Evolutionary conservation across 2,797 vertebrate genomes (phyloP).

Genomic region (Staurois parvus): DNA sequence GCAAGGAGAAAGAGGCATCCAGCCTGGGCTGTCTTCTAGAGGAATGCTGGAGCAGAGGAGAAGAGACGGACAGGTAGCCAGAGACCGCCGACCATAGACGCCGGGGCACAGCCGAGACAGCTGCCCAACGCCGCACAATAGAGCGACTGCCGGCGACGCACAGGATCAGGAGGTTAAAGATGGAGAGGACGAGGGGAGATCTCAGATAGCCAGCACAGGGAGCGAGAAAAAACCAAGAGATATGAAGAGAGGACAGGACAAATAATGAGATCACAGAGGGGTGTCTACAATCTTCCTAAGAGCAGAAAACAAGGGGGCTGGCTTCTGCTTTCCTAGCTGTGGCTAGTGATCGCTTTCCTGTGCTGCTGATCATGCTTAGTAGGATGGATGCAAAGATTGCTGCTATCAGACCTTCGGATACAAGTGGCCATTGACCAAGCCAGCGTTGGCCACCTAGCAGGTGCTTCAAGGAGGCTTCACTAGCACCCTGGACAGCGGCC

Average conservation of each 20-base stretch:
- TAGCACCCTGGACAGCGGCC: conserved; percentile 36
- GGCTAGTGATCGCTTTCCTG: conserved; percentile 10
- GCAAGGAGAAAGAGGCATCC: neutral
- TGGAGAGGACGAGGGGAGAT: conserved; percentile 16
- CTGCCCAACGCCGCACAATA: no score
- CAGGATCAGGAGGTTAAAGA: neutral
- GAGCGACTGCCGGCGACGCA: no score
- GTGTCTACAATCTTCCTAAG: conserved; percentile 3
- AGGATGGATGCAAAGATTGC: conserved; percentile 34
- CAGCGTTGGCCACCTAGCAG: conserved; percentile 35
- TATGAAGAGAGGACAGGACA: neutral
- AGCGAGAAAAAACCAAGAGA: neutral
- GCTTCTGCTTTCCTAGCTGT: conserved; percentile 21
- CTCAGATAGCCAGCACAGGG: conserved; percentile 5
- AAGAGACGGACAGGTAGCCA: conserved; percentile 28
- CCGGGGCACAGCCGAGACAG: neutral
- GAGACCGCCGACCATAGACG: neutral
- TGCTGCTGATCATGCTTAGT: conserved; percentile 14
- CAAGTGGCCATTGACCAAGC: conserved; percentile 16
- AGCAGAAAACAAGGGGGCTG: conserved; percentile 20
- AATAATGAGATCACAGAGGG: conserved; percentile 35
- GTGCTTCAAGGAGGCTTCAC: conserved; percentile 11
- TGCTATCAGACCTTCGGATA: conserved; percentile 25
- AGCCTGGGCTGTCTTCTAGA: neutral
- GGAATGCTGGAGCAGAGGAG: conserved; percentile 40